phyloP scores from a whole-genome alignment of 2,797 vertebrate species.

The Intellagama lesueurii region DNA sequence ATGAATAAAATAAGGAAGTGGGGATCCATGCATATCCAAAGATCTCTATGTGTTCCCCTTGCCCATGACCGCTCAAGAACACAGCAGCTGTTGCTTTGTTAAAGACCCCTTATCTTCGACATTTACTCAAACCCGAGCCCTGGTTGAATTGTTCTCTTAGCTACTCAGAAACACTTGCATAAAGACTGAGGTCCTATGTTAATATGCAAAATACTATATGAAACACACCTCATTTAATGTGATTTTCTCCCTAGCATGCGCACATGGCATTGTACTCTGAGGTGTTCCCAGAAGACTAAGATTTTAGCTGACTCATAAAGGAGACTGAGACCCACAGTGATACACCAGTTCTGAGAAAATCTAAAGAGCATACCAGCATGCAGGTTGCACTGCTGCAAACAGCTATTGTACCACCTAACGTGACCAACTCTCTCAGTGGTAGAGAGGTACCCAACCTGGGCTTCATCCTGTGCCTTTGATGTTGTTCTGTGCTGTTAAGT shows the following conservation, averaged over 20 bases:
- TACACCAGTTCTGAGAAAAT: neutral
- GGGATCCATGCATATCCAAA: neutral
- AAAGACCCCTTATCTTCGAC: neutral
- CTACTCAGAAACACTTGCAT: neutral
- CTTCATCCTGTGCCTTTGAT: neutral
- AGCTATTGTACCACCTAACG: neutral
- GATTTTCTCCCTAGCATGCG: no score
- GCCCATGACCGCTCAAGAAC: neutral
- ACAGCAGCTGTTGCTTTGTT: neutral
- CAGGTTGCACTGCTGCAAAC: neutral
- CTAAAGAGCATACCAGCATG: neutral
- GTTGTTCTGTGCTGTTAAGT: no score
- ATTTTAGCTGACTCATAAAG: neutral
- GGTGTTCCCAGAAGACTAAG: neutral
- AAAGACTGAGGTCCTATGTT: neutral
- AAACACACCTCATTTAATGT: neutral
- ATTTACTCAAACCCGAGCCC: neutral
- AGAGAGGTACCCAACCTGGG: neutral
- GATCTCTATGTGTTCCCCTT: neutral
- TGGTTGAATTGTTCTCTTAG: neutral
- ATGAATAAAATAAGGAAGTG: conserved; percentile 7
- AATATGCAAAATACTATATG: neutral
- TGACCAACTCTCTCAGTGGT: neutral
- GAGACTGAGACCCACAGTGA: neutral
- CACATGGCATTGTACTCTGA: neutral